These are phyloP conservation scores for Cheilosia impressa DNA, from an alignment of 2,888 invertebrate genomes.

Conservation along the genomic window DNA sequence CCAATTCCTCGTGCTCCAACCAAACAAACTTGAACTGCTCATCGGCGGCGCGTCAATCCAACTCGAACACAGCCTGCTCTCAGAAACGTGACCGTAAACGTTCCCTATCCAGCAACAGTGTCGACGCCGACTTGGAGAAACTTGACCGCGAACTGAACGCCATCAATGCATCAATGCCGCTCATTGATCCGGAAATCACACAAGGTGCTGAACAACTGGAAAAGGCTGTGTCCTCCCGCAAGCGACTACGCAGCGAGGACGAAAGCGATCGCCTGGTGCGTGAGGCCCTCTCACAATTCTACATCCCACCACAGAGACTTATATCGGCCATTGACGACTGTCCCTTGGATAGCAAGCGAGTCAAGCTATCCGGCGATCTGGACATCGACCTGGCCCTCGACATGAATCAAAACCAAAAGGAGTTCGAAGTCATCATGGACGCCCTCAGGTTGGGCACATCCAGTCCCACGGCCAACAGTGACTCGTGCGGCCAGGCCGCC, in stretches of 20 bases:
- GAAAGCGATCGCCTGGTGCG: slow-evolving; percentile 88
- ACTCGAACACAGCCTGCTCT: slow-evolving; percentile 40
- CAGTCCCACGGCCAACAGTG: slow-evolving; percentile 81
- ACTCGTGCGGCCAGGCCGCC: slow-evolving; percentile 87
- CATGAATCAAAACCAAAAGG: slow-evolving; percentile 84
- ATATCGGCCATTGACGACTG: slow-evolving; percentile 88
- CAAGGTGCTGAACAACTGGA: slow-evolving; percentile 83
- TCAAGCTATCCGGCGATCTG: slow-evolving; percentile 71
- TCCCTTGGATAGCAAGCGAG: slow-evolving; percentile 80
- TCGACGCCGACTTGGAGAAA: slow-evolving; percentile 83
- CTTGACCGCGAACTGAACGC: slow-evolving; percentile 84
- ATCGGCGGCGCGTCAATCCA: slow-evolving; percentile 33
- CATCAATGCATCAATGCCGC: slow-evolving; percentile 84
- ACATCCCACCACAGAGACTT: slow-evolving; percentile 88
- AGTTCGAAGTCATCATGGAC: slow-evolving; percentile 84
- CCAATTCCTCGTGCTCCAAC: slow-evolving; percentile 63
- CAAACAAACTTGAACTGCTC: slow-evolving; percentile 57
- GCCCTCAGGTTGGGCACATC: slow-evolving; percentile 82
- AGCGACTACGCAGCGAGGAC: slow-evolving; percentile 85
- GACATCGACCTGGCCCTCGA: slow-evolving; percentile 82
- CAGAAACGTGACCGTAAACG: slow-evolving; percentile 79
- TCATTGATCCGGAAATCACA: slow-evolving; percentile 83
- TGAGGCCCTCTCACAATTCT: slow-evolving; percentile 89
- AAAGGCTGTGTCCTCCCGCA: slow-evolving; percentile 82
- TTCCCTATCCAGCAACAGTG: slow-evolving; percentile 80